Evolutionary conservation across 2,888 invertebrate genomes (phyloP), one percentile per base, ranked within the genome.

Genomic region (Acrobasis repandana): DNA sequence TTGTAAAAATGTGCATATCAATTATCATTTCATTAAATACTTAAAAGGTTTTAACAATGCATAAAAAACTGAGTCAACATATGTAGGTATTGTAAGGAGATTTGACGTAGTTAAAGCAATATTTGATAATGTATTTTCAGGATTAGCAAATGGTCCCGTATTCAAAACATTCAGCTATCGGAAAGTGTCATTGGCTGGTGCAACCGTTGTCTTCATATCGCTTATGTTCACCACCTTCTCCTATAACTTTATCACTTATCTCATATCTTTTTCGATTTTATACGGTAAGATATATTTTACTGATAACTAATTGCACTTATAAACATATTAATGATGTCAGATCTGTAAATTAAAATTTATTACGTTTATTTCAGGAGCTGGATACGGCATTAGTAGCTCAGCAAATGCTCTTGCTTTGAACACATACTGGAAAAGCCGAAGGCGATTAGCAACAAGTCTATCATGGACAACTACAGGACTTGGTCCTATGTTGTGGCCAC

Each of bases 401-500:
- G 94, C 96, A 2, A 95, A 95, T 70, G 94, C 95, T 11, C 79
- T 96, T 65, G 96, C 96, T 2, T 82, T 96, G 62, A 96, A 96
- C 74, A 95, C 95, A 3, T 96, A 95, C 79, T 96, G 96, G 89
- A 95, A 94, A 77, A 91, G 94, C 58, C 93, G 94, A 77, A 92
- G 96, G 79, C 92, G 95, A 75, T 86, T 95, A 48, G 96, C 96
- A 0, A 95, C 95, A 0, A 95, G 96, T 0, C 86, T 95, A 60
- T 94, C 95, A 67, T 95, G 95, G 93, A 95, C 95, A 0, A 93
- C 94, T 0, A 95, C 95, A 2, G 96, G 95, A 0, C 76, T 96
- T 33, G 96, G 96, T 0, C 95, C 96, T 1, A 95, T 96, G 48
- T 73, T 95, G 58, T 94, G 95, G 93, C 96, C 96, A 2, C 93